Conservation (phyloP, 2,113 vertebrate genomes). For the Lipophrys pholis region DNA sequence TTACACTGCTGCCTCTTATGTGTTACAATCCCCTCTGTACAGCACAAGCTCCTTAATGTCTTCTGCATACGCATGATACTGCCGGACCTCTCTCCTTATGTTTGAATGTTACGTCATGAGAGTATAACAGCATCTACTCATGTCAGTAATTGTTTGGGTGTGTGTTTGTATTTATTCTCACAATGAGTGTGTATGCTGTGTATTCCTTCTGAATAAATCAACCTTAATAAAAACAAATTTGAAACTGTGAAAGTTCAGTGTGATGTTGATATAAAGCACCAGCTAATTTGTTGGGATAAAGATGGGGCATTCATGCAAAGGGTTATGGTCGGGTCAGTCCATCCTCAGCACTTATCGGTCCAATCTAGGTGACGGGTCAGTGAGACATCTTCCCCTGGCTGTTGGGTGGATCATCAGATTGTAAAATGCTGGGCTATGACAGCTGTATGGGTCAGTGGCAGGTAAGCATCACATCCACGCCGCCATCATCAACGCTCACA, state of each 20-base stretch:
- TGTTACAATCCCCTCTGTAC: constrained; percentile 31
- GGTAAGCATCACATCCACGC: constrained; percentile 74
- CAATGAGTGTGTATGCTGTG: constrained; percentile 64
- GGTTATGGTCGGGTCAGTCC: constrained; percentile 65
- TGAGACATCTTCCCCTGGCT: constrained; percentile 61
- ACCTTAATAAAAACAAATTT: constrained; percentile 52
- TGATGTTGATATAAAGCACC: background rate
- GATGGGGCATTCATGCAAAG: constrained; percentile 42
- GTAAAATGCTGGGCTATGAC: constrained; percentile 64
- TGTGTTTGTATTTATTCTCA: constrained; percentile 82
- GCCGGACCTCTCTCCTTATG: constrained; percentile 27
- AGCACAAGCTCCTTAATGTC: constrained; percentile 16
- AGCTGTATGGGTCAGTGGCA: constrained; percentile 73
- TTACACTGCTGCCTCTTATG: constrained; percentile 33
- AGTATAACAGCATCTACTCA: constrained; percentile 50
- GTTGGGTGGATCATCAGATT: constrained; percentile 58
- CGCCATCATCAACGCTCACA: constrained; percentile 77
- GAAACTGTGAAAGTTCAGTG: background rate
- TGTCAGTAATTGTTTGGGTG: constrained; percentile 63
- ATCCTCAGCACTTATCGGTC: constrained; percentile 63
- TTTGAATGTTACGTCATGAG: constrained; percentile 54
- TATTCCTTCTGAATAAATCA: constrained; percentile 31
- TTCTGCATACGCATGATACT: constrained; percentile 31
- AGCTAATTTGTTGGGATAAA: background rate
- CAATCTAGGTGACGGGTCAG: constrained; percentile 67